phyloP scores from a whole-genome alignment of 2,888 invertebrate genomes.

The Apantesis nais region DNA sequence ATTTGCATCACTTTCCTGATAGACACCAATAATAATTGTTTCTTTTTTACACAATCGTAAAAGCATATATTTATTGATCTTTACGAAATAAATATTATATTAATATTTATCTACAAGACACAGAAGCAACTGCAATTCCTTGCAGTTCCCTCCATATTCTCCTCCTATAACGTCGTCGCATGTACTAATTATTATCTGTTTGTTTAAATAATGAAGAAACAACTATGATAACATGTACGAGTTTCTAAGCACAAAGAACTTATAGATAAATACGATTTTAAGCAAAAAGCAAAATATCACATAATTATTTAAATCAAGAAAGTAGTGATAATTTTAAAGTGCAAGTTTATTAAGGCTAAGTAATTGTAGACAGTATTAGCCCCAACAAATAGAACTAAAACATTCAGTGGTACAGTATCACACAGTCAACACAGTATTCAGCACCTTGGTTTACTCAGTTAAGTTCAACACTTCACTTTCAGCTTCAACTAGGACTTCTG shows the following conservation, averaged over 20 bases:
- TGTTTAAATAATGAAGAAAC: neutral
- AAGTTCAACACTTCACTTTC: constrained; percentile 43
- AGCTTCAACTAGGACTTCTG: constrained; percentile 71
- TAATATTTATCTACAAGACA: neutral
- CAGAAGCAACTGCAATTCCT: neutral
- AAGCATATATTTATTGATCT: neutral
- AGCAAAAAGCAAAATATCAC: neutral
- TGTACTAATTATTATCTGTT: neutral
- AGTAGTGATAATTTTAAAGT: neutral
- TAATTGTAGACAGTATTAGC: constrained; percentile 34
- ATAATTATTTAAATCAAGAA: neutral
- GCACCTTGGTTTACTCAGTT: constrained; percentile 58
- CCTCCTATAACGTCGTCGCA: neutral
- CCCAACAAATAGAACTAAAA: constrained; percentile 34
- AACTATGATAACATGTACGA: neutral
- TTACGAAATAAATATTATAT: neutral
- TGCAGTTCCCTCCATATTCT: neutral
- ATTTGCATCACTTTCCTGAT: neutral
- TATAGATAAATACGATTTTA: neutral
- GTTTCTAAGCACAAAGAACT: neutral
- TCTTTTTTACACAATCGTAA: neutral
- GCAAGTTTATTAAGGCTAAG: neutral
- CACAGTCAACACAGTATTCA: constrained; percentile 48
- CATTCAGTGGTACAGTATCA: constrained; percentile 29
- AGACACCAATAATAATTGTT: too few species aligned